These are phyloP conservation scores for Octonoba sinensis DNA, from an alignment of 2,888 invertebrate species.

Conservation along the genomic window DNA sequence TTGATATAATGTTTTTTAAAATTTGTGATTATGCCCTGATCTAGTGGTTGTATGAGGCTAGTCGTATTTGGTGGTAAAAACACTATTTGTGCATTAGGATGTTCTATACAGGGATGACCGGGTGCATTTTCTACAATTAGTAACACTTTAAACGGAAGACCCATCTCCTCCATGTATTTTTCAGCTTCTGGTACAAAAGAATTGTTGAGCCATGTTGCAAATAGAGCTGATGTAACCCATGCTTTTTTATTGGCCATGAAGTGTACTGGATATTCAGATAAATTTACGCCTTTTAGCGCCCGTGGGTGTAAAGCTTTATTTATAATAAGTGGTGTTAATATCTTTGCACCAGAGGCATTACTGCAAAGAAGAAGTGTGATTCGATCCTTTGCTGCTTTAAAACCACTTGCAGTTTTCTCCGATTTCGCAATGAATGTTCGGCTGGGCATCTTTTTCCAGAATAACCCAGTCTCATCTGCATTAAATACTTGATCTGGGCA, in stretches of 20 bases:
- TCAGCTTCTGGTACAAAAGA: constrained; percentile 35
- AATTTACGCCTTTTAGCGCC: constrained; percentile 20
- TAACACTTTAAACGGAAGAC: constrained; percentile 41
- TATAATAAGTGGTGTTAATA: constrained; percentile 37
- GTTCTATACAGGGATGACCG: constrained; percentile 36
- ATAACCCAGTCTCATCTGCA: constrained; percentile 21
- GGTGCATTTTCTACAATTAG: constrained; percentile 53
- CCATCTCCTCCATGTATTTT: constrained; percentile 32
- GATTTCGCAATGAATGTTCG: constrained; percentile 29
- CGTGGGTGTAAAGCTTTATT: constrained; percentile 28
- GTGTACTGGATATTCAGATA: constrained; percentile 11
- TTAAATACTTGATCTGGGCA: constrained; percentile 29
- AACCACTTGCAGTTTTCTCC: constrained; percentile 39
- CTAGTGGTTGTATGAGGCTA: constrained; percentile 35
- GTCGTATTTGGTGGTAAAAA: constrained; percentile 49
- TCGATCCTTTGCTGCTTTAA: constrained; percentile 43
- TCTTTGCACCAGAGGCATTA: constrained; percentile 26
- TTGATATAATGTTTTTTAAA: constrained; percentile 41
- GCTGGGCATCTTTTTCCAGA: constrained; percentile 22
- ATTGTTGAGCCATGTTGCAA: constrained; percentile 30
- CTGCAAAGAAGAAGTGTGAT: constrained; percentile 39
- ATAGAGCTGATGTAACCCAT: constrained; percentile 19
- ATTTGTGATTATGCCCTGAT: constrained; percentile 31
- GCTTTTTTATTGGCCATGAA: constrained; percentile 35
- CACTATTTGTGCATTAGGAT: constrained; percentile 43